phyloP scores from a whole-genome alignment of 64 coral and sea anemone genomes.

The Actinia equina region DNA sequence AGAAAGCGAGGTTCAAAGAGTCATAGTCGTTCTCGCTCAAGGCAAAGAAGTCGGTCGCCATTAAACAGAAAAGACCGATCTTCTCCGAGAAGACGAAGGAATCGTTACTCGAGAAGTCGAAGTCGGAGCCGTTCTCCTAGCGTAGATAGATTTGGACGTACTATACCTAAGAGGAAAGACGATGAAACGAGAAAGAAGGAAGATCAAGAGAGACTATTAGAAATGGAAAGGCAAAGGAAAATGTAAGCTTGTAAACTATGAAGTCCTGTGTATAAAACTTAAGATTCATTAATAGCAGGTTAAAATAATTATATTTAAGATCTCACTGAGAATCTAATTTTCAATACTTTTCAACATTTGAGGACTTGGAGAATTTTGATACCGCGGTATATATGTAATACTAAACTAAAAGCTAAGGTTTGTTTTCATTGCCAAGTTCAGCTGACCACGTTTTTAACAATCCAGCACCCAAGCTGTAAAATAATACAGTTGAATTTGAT shows the following conservation, averaged over 20 bases:
- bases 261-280: neutral
- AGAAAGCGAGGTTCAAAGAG: constrained; percentile 47
- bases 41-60: constrained; percentile 23
- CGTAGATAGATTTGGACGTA: constrained; percentile 96
- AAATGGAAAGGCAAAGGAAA: constrained; percentile 98
- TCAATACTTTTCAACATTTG: too few relatives aligned
- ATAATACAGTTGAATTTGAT: too few relatives aligned
- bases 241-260: constrained; percentile 37
- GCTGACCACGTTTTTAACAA: too few relatives aligned
- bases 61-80: constrained; percentile 11
- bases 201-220: constrained; percentile 75
- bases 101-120: constrained; percentile 42
- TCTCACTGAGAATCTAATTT: neutral
- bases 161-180: constrained; percentile 88
- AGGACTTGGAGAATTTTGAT: too few relatives aligned
- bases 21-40: constrained; percentile 70
- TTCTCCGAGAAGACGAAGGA: constrained; percentile 4
- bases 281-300: neutral
- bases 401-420: too few relatives aligned
- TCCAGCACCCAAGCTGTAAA: too few relatives aligned
- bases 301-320: too few relatives aligned
- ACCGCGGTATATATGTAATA: too few relatives aligned
- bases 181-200: constrained; percentile 87
- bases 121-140: constrained; percentile 85
- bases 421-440: too few relatives aligned